phyloP scores from a whole-genome alignment of 2,797 vertebrate genomes.

The Pipistrellus kuhlii region DNA sequence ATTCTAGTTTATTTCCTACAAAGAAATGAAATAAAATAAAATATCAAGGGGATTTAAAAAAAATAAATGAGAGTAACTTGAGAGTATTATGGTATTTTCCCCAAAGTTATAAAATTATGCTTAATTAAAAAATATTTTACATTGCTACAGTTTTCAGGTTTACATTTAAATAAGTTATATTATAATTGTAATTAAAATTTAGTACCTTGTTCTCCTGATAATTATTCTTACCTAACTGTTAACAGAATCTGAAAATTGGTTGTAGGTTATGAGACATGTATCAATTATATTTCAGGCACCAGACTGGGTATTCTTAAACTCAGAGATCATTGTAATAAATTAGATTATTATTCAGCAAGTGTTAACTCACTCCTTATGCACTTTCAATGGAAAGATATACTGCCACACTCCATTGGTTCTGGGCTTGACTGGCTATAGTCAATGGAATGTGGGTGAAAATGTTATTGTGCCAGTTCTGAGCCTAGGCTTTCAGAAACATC shows the following conservation, averaged over 20 bases:
- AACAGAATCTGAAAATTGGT: neutral
- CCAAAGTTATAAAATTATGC: neutral
- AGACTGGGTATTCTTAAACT: neutral
- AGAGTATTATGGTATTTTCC: neutral
- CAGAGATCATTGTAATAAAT: neutral
- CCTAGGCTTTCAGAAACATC: neutral
- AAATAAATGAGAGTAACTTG: neutral
- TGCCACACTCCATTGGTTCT: neutral
- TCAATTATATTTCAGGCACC: neutral
- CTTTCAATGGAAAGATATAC: neutral
- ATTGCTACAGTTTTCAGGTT: neutral
- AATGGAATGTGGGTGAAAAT: neutral
- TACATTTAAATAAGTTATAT: neutral
- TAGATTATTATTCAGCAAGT: neutral
- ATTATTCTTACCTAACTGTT: neutral
- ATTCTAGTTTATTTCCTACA: slow-evolving; percentile 24
- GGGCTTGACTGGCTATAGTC: neutral
- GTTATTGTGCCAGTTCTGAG: neutral
- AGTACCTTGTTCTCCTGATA: neutral
- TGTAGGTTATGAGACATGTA: neutral
- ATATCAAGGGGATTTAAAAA: neutral
- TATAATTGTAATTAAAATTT: neutral
- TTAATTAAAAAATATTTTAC: neutral
- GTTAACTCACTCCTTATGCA: neutral
- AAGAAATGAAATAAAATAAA: neutral